Evolutionary conservation across 2,797 vertebrate genomes (phyloP).

Genomic region (Glossophaga mutica): DNA sequence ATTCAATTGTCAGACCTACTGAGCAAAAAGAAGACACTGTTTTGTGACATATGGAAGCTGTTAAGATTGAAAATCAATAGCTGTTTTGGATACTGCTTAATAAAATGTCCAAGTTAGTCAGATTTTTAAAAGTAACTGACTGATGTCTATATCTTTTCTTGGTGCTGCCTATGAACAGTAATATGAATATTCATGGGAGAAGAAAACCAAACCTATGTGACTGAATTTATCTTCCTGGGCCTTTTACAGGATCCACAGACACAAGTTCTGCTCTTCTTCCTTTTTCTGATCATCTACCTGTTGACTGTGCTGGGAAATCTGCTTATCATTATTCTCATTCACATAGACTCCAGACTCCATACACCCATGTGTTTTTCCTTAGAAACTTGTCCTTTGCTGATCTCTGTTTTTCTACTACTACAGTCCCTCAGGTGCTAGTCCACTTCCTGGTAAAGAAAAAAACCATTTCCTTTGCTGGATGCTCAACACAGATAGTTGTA

Average conservation of each 20-base stretch:
- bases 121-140: background rate
- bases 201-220: constrained; percentile 53
- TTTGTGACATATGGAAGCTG: background rate
- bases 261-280: constrained; percentile 50
- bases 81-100: background rate
- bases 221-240: constrained; percentile 71
- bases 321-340: constrained; percentile 68
- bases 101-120: background rate
- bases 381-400: constrained; percentile 68
- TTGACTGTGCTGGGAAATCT: constrained; percentile 68
- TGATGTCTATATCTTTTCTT: background rate
- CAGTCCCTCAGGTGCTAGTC: constrained; percentile 57
- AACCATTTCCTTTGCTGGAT: constrained; percentile 62
- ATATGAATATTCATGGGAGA: constrained; percentile 37
- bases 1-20: background rate
- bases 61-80: background rate
- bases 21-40: background rate
- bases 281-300: constrained; percentile 71
- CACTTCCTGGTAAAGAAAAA: constrained; percentile 53
- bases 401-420: constrained; percentile 69
- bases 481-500: constrained; percentile 50
- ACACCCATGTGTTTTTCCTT: constrained; percentile 75
- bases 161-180: background rate
- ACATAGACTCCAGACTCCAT: constrained; percentile 63
- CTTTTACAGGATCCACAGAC: constrained; percentile 57